These are phyloP conservation scores for Ciconia stormi DNA, from an alignment of 2,113 vertebrate species.

Conservation along the genomic window DNA sequence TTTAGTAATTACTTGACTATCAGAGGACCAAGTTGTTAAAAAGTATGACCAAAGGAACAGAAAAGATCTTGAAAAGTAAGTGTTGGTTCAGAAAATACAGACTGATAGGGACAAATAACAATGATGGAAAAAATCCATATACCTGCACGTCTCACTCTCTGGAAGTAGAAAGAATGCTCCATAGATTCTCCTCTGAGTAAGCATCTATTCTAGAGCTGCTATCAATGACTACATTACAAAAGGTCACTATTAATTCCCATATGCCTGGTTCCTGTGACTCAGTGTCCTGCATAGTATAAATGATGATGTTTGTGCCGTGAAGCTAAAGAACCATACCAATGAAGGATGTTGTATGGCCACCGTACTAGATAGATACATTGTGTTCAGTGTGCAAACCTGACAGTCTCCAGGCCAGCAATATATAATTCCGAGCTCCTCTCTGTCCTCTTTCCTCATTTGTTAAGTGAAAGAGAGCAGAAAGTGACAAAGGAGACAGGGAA, in stretches of 20 bases:
- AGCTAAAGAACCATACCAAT: neutral
- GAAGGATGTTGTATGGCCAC: neutral
- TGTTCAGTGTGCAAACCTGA: neutral
- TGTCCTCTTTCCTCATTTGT: neutral
- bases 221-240: neutral
- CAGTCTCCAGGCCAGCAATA: neutral
- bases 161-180: neutral
- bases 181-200: neutral
- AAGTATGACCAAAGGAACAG: neutral
- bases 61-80: neutral
- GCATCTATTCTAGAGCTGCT: neutral
- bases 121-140: neutral
- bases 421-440: neutral
- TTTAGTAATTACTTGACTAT: neutral
- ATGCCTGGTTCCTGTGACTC: neutral
- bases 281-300: neutral
- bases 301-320: neutral
- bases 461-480: neutral
- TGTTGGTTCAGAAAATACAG: neutral
- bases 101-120: neutral
- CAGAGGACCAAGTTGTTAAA: neutral
- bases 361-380: fast-evolving
- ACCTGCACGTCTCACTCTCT: neutral
- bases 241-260: neutral
- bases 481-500: neutral